Percentiles rank a stretch among this genome's conserved stretches.
phyloP scores from a whole-genome alignment of 2,113 vertebrate genomes.

The Pelecanoides urinatrix region DNA sequence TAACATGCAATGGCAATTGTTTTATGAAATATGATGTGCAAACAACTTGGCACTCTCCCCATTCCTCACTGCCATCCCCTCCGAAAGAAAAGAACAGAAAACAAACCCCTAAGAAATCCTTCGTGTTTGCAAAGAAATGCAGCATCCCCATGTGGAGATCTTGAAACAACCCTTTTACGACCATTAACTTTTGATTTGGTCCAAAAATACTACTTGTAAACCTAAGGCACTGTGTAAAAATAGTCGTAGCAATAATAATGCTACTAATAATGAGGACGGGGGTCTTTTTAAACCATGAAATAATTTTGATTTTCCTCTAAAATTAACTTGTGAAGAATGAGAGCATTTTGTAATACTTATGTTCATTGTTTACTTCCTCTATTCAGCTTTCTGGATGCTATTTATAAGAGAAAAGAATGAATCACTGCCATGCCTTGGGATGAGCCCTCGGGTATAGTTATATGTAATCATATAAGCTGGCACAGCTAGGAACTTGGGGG shows the following conservation, averaged over 20 bases:
- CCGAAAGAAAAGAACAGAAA: background rate
- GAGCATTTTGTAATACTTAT: background rate
- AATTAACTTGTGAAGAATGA: conserved; percentile 20
- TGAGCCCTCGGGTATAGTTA: background rate
- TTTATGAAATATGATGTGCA: background rate
- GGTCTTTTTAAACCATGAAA: background rate
- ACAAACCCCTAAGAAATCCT: background rate
- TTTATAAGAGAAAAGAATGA: background rate
- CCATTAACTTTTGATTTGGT: background rate
- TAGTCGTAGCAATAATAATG: background rate
- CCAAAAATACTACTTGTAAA: background rate
- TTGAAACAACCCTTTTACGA: background rate
- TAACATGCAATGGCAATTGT: background rate
- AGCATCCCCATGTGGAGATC: background rate
- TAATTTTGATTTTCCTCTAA: background rate
- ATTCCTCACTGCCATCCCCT: background rate
- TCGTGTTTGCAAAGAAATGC: background rate
- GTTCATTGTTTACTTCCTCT: background rate
- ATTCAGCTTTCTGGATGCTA: background rate
- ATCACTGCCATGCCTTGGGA: background rate
- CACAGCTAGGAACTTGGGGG: background rate
- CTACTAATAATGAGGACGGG: background rate
- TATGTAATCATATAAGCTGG: background rate
- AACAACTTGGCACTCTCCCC: background rate
- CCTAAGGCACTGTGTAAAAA: background rate